Evolutionary conservation across 2,113 vertebrate species (phyloP).

Genomic region (Ginglymostoma cirratum): DNA sequence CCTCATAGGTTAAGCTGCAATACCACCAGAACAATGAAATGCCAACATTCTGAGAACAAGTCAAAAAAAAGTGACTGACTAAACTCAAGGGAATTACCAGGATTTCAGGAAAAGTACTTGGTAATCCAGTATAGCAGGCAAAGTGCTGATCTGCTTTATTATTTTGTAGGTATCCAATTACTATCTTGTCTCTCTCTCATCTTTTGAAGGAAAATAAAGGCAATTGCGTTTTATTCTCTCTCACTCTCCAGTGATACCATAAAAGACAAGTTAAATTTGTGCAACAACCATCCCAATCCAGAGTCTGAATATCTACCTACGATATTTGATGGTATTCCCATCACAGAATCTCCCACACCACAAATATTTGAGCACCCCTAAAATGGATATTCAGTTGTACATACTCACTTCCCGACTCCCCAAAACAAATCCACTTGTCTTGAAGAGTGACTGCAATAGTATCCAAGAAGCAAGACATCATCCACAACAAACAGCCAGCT

Average conservation of each 20-base stretch:
- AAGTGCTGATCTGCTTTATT: neutral
- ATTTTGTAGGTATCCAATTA: neutral
- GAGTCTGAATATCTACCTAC: neutral
- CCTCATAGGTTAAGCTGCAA: neutral
- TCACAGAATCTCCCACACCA: neutral
- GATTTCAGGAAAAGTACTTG: neutral
- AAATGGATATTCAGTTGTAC: neutral
- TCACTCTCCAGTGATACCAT: neutral
- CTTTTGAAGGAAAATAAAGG: too few relatives aligned
- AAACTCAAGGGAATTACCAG: neutral
- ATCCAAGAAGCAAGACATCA: neutral
- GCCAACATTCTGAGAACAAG: neutral
- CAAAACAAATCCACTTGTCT: neutral
- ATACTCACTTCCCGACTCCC: neutral
- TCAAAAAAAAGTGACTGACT: neutral
- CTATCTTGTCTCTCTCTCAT: neutral
- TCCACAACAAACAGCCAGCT: neutral
- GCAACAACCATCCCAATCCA: neutral
- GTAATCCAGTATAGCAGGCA: neutral
- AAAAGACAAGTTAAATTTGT: neutral
- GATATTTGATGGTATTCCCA: neutral
- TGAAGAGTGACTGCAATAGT: neutral
- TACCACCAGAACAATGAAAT: too few relatives aligned
- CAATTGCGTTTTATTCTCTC: neutral
- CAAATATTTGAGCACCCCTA: neutral